Percentiles rank a stretch among this genome's conserved stretches.
Evolutionary conservation across 2,113 vertebrate genomes (phyloP).

Genomic region (Phylloscopus trochilus): DNA sequence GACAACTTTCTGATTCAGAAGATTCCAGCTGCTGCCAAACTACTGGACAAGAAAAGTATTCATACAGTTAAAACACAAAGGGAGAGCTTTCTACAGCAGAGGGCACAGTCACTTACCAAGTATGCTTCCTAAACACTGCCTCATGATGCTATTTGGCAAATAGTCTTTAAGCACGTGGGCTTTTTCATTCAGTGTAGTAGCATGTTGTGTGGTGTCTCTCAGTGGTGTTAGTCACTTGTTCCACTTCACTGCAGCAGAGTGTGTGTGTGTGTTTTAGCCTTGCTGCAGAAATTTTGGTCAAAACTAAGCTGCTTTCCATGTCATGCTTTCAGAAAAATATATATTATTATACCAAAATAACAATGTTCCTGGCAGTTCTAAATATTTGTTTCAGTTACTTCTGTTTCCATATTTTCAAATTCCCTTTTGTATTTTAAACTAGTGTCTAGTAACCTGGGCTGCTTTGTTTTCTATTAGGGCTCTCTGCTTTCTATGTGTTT

Average conservation of each 20-base stretch:
- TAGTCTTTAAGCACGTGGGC: background rate
- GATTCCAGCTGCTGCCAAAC: conserved; percentile 89
- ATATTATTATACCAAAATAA: background rate
- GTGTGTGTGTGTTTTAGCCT: background rate
- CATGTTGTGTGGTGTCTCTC: background rate
- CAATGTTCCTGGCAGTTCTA: background rate
- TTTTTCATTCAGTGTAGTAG: background rate
- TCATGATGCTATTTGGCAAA: background rate
- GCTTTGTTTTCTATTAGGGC: background rate
- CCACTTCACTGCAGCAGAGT: background rate
- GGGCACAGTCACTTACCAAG: conserved; percentile 90
- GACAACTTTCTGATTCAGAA: conserved; percentile 90
- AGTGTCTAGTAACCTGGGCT: background rate
- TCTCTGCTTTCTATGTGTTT: background rate
- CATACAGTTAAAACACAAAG: conserved; percentile 84
- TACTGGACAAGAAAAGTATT: conserved; percentile 91
- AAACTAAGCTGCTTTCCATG: background rate
- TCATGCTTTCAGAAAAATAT: background rate
- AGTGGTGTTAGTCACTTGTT: background rate
- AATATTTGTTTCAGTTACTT: background rate
- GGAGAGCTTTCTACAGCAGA: conserved; percentile 90
- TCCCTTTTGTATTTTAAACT: background rate
- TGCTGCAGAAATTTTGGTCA: background rate
- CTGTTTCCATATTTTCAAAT: background rate
- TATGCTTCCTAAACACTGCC: conserved; percentile 60